phyloP scores from a whole-genome alignment of 2,888 invertebrate genomes.

The Tiliacea aurago region DNA sequence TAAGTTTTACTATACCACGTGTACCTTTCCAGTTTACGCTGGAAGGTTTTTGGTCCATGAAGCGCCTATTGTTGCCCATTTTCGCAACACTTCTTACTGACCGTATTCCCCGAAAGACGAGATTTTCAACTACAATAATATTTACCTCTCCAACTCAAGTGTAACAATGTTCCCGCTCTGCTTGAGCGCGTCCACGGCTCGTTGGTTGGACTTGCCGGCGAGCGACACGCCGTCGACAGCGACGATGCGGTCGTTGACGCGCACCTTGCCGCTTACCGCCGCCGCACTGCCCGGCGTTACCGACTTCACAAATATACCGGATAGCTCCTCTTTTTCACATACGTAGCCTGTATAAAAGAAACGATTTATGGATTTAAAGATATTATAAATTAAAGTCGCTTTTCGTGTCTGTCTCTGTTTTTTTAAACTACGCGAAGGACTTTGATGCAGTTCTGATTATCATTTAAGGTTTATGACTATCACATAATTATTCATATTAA shows the following conservation, averaged over 20 bases:
- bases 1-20: neutral
- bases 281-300: constrained; percentile 99
- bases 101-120: neutral
- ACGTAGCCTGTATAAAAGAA: constrained; percentile 93
- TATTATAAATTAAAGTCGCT: neutral
- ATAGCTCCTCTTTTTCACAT: constrained; percentile 99
- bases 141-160: constrained; percentile 94
- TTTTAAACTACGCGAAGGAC: neutral
- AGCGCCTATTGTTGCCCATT: neutral
- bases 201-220: constrained; percentile 98
- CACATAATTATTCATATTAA: neutral
- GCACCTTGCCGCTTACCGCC: constrained; percentile 97
- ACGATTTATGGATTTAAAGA: neutral
- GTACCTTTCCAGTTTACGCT: too few species aligned
- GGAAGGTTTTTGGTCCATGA: neutral
- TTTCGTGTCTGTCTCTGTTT: too few species aligned
- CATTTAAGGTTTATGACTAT: neutral
- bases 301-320: constrained; percentile 99
- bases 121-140: neutral
- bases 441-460: too few species aligned
- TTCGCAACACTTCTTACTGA: neutral
- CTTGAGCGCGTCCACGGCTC: constrained; percentile 98
- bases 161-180: constrained; percentile 98
- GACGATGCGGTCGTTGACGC: constrained; percentile 99
- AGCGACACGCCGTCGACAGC: constrained; percentile 98